These are phyloP conservation scores for Emydocephalus ijimae DNA, from an alignment of 2,113 vertebrate species.

Conservation along the genomic window DNA sequence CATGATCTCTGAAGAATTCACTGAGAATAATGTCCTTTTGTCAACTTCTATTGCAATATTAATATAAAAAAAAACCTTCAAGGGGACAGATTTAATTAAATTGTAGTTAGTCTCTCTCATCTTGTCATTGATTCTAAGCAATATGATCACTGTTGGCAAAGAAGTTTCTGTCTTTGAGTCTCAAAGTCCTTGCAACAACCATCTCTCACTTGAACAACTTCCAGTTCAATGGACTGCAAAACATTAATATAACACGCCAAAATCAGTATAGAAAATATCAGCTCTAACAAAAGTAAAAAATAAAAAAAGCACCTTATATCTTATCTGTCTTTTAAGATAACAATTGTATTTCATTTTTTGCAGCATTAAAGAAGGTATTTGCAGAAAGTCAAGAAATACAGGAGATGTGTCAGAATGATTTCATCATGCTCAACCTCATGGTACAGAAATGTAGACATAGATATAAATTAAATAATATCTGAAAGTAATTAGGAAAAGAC, in stretches of 20 bases:
- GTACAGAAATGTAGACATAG: constrained; percentile 57
- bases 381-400: constrained; percentile 73
- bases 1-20: constrained; percentile 44
- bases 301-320: too few species aligned
- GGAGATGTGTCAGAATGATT: constrained; percentile 82
- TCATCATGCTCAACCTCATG: constrained; percentile 88
- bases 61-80: constrained; percentile 15
- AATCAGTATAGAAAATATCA: not conserved
- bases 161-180: not conserved
- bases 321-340: not conserved
- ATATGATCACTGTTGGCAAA: not conserved
- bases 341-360: constrained; percentile 29
- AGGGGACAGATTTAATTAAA: constrained; percentile 27
- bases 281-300: not conserved
- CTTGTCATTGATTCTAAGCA: constrained; percentile 13
- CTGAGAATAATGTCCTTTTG: constrained; percentile 53
- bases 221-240: not conserved
- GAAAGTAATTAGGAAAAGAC: not conserved
- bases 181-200: not conserved
- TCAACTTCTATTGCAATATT: constrained; percentile 18
- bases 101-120: not conserved
- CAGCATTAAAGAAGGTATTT: constrained; percentile 85
- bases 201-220: not conserved
- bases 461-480: not conserved
- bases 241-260: not conserved